Evolutionary conservation across 2,797 vertebrate genomes (phyloP), one percentile per base, ranked within the genome.

Genomic region (Anolis apletophallus): DNA sequence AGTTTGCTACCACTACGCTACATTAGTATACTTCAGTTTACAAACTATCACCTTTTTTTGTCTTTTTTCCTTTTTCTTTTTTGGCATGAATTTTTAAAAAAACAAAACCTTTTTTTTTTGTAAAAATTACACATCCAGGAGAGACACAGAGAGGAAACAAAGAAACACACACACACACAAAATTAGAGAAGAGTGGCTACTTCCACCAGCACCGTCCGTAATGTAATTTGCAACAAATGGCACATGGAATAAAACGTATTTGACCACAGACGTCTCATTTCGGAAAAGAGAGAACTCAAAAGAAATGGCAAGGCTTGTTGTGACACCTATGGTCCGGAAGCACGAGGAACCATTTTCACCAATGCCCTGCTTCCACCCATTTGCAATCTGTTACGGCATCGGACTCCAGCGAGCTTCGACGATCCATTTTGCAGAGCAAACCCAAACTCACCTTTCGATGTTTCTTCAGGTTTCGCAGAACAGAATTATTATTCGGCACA

Each of bases 171-270:
- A 40, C 40, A 40, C 40, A 46, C 21, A 46, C n/a, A 40, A 19
- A 34, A 36, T 19, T 16, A 64, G 46, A 95, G 94, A 94, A 95
- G 93, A 96, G 93, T 95, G 94, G 94, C 95, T 96, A 95, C 94
- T 94, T 96, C 95, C 92, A 96, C 95, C 95, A 96, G 97, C 96
- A 97, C 96, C 96, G 93, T 94, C 95, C 96, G 95, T 96, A 95
- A 95, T 95, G 96, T 95, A 95, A 91, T 93, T 93, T 94, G 81
- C 52, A 1, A 96, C 93, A 96, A 87, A 96, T 97, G 96, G 96
- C 97, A 97, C 96, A 91, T 94, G 93, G 92, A 46, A 57, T 73
- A 77, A 23, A 95, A 94, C 94, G 93, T 64, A 96, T 91, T 95
- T 96, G 95, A 94, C 96, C 95, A 91, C 89, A 93, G 93, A 92